Evolutionary conservation across 2,797 vertebrate species (phyloP).

Genomic region (Pseudopleuronectes americanus): DNA sequence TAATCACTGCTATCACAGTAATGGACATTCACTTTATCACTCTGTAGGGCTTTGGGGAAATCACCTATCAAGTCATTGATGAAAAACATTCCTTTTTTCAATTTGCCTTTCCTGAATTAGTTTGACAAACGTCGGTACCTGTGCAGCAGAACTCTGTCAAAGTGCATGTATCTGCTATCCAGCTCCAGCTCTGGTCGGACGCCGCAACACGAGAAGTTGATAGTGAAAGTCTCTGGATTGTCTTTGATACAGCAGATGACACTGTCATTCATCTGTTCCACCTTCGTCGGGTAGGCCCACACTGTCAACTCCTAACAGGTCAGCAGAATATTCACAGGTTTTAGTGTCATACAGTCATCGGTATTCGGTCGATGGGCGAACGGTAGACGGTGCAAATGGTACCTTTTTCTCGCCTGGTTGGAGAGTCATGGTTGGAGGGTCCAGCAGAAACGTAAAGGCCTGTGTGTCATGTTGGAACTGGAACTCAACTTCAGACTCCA

Average conservation of each 20-base stretch:
- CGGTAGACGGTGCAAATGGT: neutral
- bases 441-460: slow-evolving; percentile 87
- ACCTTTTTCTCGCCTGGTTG: slow-evolving; percentile 88
- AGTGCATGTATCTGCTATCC: slow-evolving; percentile 85
- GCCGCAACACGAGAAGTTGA: slow-evolving; percentile 88
- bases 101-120: neutral
- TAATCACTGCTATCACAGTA: neutral
- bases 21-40: neutral
- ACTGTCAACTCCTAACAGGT: slow-evolving; percentile 83
- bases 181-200: slow-evolving; percentile 87
- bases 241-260: slow-evolving; percentile 87
- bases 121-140: slow-evolving; percentile 76
- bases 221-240: slow-evolving; percentile 85
- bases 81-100: neutral
- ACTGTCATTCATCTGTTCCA: slow-evolving; percentile 84
- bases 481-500: slow-evolving; percentile 86
- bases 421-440: slow-evolving; percentile 86
- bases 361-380: neutral
- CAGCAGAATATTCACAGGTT: slow-evolving; percentile 1
- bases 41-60: neutral
- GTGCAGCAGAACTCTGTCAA: slow-evolving; percentile 85
- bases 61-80: neutral
- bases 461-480: slow-evolving; percentile 86
- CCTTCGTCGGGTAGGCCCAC: slow-evolving; percentile 89
- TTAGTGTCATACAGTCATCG: neutral